phyloP scores from a whole-genome alignment of 2,797 vertebrate genomes.

The Fundulus diaphanus region DNA sequence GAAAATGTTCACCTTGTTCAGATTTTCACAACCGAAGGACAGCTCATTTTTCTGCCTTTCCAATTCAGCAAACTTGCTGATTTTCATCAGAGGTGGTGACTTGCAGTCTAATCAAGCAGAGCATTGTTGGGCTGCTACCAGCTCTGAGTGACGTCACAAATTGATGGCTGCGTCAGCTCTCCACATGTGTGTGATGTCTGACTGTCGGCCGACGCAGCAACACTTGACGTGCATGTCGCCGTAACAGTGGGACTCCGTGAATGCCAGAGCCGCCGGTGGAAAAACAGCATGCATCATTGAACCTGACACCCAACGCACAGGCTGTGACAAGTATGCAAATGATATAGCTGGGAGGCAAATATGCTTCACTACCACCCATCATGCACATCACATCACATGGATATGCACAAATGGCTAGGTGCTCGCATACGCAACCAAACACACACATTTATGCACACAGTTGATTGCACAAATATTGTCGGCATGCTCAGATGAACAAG shows the following conservation, averaged over 20 bases:
- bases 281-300: conserved; percentile 66
- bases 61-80: conserved; percentile 43
- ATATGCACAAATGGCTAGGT: conserved; percentile 65
- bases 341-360: conserved; percentile 72
- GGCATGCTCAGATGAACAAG: conserved; percentile 58
- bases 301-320: conserved; percentile 68
- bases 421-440: conserved; percentile 39
- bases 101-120: conserved; percentile 16
- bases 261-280: conserved; percentile 63
- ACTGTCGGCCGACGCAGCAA: conserved; percentile 54
- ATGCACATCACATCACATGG: conserved; percentile 72
- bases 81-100: conserved; percentile 27
- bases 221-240: conserved; percentile 49
- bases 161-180: conserved; percentile 27
- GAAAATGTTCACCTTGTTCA: conserved; percentile 8
- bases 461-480: conserved; percentile 58
- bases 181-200: conserved; percentile 48
- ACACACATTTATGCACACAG: conserved; percentile 35
- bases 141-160: conserved; percentile 17
- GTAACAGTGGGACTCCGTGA: conserved; percentile 60
- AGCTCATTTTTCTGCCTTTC: conserved; percentile 13
- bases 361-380: conserved; percentile 71
- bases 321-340: conserved; percentile 78
- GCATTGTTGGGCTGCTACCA: conserved; percentile 1
- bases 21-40: conserved; percentile 29